Evolutionary conservation across 2,888 invertebrate species (phyloP).

Genomic region (Cistogaster globosa): DNA sequence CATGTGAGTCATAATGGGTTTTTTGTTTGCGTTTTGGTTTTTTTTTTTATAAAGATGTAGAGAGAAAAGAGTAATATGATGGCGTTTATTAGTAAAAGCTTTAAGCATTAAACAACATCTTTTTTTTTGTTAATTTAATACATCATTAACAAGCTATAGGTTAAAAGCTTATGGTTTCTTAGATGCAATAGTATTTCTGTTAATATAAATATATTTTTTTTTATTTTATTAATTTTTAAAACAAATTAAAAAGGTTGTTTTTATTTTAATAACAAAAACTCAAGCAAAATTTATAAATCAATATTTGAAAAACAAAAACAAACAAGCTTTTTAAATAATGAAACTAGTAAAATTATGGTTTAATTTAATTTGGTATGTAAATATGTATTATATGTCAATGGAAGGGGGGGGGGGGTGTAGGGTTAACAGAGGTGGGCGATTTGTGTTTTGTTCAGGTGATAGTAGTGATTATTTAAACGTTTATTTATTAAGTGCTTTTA

Average conservation of each 20-base stretch:
- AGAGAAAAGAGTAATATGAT: constrained; percentile 33
- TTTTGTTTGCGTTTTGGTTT: neutral
- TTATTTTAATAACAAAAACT: constrained; percentile 37
- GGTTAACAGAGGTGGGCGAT: neutral
- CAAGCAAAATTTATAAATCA: constrained; percentile 54
- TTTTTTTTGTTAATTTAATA: neutral
- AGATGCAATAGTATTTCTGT: constrained; percentile 17
- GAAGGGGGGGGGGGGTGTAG: neutral
- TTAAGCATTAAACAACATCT: constrained; percentile 26
- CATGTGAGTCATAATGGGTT: constrained; percentile 13
- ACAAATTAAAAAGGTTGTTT: neutral
- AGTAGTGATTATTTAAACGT: neutral
- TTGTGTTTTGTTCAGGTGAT: constrained; percentile 11
- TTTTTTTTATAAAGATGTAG: constrained; percentile 2
- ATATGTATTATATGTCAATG: neutral
- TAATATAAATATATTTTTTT: constrained; percentile 4
- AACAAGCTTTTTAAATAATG: constrained; percentile 58
- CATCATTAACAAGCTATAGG: constrained; percentile 58
- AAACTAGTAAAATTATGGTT: constrained; percentile 56
- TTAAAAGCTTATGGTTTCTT: constrained; percentile 2
- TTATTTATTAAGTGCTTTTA: constrained; percentile 32
- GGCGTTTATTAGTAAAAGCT: constrained; percentile 58
- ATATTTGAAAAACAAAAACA: constrained; percentile 34
- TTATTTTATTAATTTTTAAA: constrained; percentile 17
- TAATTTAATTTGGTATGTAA: neutral